Percentiles rank a stretch among this genome's conserved stretches.
These are phyloP conservation scores for Turnix velox DNA, from an alignment of 2,113 vertebrate species.

Conservation along the genomic window DNA sequence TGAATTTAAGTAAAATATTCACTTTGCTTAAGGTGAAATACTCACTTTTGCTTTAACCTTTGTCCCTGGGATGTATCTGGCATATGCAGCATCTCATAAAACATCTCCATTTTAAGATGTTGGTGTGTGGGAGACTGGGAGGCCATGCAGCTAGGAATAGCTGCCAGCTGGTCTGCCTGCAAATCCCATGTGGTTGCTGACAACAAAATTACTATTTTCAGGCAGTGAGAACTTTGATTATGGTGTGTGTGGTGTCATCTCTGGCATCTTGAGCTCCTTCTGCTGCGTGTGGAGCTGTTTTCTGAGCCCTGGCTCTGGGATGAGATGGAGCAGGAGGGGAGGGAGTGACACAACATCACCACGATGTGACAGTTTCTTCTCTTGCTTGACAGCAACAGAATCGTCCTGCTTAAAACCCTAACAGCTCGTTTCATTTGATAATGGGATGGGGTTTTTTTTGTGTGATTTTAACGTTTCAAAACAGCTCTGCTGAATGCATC, in stretches of 20 bases:
- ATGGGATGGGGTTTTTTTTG: neutral
- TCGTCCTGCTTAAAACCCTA: neutral
- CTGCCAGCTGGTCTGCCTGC: no score
- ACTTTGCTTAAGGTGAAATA: no score
- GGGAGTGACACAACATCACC: neutral
- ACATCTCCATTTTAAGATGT: neutral
- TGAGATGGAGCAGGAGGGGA: accelerated
- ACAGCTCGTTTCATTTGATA: neutral
- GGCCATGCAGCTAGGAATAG: no score
- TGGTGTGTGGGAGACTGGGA: neutral
- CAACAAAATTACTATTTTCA: neutral
- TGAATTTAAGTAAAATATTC: neutral
- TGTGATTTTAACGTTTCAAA: neutral
- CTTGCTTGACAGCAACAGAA: neutral
- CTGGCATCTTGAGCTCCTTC: neutral
- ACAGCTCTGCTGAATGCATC: accelerated
- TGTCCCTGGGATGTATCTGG: neutral
- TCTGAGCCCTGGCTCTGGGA: neutral
- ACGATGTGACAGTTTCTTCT: neutral
- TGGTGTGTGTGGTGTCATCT: neutral
- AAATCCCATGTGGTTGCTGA: neutral
- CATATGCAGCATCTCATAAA: neutral
- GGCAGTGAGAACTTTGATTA: neutral
- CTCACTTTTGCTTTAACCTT: neutral
- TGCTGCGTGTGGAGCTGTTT: neutral